A percentile compares a stretch with the other conserved stretches of the same genome.
phyloP scores from a whole-genome alignment of 2,797 vertebrate genomes.

The Rhynchonycteris naso region DNA sequence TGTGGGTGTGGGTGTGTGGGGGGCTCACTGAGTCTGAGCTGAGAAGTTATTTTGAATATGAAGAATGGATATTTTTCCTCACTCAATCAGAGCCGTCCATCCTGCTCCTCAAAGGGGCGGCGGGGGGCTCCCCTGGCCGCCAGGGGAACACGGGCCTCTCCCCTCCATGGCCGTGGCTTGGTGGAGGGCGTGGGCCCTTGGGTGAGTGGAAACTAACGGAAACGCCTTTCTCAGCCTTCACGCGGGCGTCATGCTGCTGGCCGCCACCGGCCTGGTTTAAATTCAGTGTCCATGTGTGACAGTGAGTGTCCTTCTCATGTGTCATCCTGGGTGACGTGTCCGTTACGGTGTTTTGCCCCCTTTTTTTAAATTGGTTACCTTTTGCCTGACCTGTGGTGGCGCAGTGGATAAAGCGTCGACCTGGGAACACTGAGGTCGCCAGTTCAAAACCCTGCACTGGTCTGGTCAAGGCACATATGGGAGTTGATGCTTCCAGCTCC shows the following conservation, averaged over 20 bases:
- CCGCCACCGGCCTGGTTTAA: too few relatives aligned
- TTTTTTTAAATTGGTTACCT: neutral
- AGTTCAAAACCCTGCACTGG: too few relatives aligned
- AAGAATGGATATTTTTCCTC: neutral
- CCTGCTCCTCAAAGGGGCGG: neutral
- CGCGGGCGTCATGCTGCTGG: fast-evolving
- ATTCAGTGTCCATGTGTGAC: fast-evolving
- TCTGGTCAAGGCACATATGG: too few relatives aligned
- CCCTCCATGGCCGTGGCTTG: fast-evolving
- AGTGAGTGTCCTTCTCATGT: fast-evolving
- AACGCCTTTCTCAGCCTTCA: too few relatives aligned
- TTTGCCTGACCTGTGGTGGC: too few relatives aligned
- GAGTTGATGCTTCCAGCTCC: too few relatives aligned
- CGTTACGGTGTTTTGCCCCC: fast-evolving
- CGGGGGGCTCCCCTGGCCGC: neutral
- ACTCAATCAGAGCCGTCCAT: neutral
- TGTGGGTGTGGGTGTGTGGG: too few relatives aligned
- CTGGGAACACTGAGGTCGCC: too few relatives aligned
- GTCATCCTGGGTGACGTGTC: neutral
- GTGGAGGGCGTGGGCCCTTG: fast-evolving
- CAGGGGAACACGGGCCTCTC: too few relatives aligned
- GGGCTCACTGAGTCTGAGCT: neutral
- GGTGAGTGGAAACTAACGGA: fast-evolving
- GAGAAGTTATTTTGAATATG: neutral
- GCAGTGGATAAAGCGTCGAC: too few relatives aligned